These are phyloP conservation scores for Hoplias malabaricus DNA, from an alignment of 2,113 vertebrate genomes.

Conservation along the genomic window DNA sequence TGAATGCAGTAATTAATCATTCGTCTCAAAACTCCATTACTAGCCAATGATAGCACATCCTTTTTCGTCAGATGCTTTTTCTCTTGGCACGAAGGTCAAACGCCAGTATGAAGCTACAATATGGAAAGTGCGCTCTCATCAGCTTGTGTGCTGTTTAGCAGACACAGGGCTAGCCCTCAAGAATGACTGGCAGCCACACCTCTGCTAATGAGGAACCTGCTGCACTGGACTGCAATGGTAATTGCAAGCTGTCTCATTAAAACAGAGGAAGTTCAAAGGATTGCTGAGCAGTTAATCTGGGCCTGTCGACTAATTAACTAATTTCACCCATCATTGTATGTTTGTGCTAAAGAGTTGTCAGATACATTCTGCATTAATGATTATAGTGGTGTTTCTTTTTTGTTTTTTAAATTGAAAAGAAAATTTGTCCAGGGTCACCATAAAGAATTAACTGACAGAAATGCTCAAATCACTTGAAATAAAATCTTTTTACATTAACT, in stretches of 20 bases:
- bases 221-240: conserved; percentile 51
- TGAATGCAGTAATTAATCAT: conserved; percentile 44
- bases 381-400: not conserved
- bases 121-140: conserved; percentile 21
- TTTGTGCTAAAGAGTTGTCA: not conserved
- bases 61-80: conserved; percentile 36
- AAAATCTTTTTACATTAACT: no score
- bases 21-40: conserved; percentile 32
- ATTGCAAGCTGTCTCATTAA: conserved; percentile 65
- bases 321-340: conserved; percentile 27
- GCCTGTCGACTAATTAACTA: conserved; percentile 35
- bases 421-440: no score
- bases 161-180: conserved; percentile 21
- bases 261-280: conserved; percentile 32
- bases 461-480: no score
- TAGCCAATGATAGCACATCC: conserved; percentile 28
- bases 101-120: not conserved
- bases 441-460: no score
- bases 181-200: conserved; percentile 58
- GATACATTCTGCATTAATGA: not conserved
- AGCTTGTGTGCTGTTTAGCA: conserved; percentile 19
- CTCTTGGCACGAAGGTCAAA: conserved; percentile 29
- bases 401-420: not conserved
- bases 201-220: conserved; percentile 62
- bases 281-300: conserved; percentile 27